phyloP scores from a whole-genome alignment of 1,140 invertebrate genomes.

The Condylostylus longicornis region DNA sequence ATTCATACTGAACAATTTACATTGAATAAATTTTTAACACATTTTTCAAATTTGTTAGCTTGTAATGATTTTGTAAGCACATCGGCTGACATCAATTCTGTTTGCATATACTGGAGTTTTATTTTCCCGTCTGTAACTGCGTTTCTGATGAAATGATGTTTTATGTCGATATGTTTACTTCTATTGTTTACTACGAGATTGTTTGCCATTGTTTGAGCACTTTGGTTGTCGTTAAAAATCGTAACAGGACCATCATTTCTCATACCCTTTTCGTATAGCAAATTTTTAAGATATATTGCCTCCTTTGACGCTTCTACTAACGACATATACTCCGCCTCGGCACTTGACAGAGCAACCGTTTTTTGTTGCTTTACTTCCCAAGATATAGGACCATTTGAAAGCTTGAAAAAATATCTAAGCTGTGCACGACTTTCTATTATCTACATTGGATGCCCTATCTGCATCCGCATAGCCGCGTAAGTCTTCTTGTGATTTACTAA shows the following conservation, averaged over 20 bases:
- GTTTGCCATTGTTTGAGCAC: slow-evolving; percentile 13
- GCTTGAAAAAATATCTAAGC: slow-evolving; percentile 20
- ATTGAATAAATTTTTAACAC: too few species aligned
- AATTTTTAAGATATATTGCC: slow-evolving; percentile 13
- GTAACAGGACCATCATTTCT: not conserved
- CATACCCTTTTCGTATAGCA: slow-evolving; percentile 10
- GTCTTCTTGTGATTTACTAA: slow-evolving; percentile 1
- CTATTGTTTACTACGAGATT: slow-evolving; percentile 14
- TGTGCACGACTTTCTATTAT: slow-evolving; percentile 20
- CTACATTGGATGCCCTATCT: slow-evolving; percentile 23
- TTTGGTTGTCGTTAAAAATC: slow-evolving; percentile 11
- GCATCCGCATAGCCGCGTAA: slow-evolving; percentile 13
- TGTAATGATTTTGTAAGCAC: too few species aligned
- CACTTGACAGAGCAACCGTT: slow-evolving; percentile 33
- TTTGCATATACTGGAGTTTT: too few species aligned
- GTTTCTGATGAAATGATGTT: slow-evolving; percentile 18
- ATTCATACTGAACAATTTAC: too few species aligned
- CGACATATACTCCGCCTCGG: too few species aligned
- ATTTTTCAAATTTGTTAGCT: too few species aligned
- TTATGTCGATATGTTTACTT: slow-evolving; percentile 21
- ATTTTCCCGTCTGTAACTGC: too few species aligned
- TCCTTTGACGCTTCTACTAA: slow-evolving; percentile 17
- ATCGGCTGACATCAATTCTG: too few species aligned
- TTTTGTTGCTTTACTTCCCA: slow-evolving; percentile 34
- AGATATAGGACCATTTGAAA: slow-evolving; percentile 16